Conservation (phyloP, 2,113 vertebrate species). For the Apodemus sylvaticus region DNA sequence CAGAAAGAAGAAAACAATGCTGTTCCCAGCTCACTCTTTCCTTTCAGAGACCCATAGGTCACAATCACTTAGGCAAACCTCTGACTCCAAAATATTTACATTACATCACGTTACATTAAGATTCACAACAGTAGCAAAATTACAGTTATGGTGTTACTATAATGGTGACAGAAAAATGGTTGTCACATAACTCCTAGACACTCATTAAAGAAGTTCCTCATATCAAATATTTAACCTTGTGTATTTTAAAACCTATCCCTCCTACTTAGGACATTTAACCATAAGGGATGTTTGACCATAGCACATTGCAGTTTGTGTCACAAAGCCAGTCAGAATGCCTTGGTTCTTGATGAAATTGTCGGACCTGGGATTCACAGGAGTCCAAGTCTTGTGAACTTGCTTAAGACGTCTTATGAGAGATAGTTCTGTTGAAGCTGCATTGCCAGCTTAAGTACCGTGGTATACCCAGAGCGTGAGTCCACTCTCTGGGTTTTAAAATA, state of each 20-base stretch:
- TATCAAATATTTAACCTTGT: not conserved
- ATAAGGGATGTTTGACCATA: not conserved
- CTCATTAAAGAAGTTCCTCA: not conserved
- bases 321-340: not conserved
- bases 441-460: not conserved
- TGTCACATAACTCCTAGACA: not conserved
- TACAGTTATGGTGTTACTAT: not conserved
- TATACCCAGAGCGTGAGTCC: not conserved
- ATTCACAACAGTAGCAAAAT: not conserved
- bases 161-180: not conserved
- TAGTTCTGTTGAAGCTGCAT: not conserved
- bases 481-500: not conserved
- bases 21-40: too few relatives aligned
- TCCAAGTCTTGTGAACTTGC: not conserved
- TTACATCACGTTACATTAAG: not conserved
- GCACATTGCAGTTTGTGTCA: not conserved
- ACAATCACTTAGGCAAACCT: not conserved
- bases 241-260: not conserved
- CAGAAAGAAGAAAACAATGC: not conserved
- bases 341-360: not conserved
- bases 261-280: too few relatives aligned
- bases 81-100: not conserved
- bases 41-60: not conserved
- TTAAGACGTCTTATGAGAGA: not conserved
- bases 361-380: not conserved